Evolutionary conservation across 2,113 vertebrate species (phyloP).

Genomic region (Puma concolor): DNA sequence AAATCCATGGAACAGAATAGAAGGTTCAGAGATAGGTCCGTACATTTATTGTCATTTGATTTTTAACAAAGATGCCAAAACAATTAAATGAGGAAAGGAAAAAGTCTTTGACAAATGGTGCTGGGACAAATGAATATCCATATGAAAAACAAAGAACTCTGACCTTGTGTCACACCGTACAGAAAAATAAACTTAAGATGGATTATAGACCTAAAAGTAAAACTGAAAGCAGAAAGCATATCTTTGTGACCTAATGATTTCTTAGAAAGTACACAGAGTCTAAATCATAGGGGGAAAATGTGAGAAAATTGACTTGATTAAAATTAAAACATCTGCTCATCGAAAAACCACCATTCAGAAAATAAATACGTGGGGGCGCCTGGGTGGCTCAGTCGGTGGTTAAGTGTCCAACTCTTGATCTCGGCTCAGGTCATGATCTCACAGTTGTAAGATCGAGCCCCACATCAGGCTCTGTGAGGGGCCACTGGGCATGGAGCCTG

Average conservation of each 20-base stretch:
- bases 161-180: neutral
- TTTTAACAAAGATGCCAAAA: neutral
- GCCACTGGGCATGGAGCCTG: no score
- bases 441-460: no score
- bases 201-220: neutral
- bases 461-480: no score
- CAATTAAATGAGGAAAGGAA: neutral
- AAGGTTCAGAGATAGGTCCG: neutral
- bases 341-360: neutral
- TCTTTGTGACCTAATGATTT: conserved; percentile 2
- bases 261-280: neutral
- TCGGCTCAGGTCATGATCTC: no score
- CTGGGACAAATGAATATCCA: neutral
- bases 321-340: neutral
- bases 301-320: conserved; percentile 24
- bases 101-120: neutral
- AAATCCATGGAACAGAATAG: neutral
- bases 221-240: conserved; percentile 36
- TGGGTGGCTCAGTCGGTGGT: no score
- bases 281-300: neutral
- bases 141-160: neutral
- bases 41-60: neutral
- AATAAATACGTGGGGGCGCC: no score
- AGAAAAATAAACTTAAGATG: neutral
- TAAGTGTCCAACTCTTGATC: no score